These are phyloP conservation scores for Yponomeuta malinellus DNA, from an alignment of 2,888 invertebrate genomes.

Conservation along the genomic window DNA sequence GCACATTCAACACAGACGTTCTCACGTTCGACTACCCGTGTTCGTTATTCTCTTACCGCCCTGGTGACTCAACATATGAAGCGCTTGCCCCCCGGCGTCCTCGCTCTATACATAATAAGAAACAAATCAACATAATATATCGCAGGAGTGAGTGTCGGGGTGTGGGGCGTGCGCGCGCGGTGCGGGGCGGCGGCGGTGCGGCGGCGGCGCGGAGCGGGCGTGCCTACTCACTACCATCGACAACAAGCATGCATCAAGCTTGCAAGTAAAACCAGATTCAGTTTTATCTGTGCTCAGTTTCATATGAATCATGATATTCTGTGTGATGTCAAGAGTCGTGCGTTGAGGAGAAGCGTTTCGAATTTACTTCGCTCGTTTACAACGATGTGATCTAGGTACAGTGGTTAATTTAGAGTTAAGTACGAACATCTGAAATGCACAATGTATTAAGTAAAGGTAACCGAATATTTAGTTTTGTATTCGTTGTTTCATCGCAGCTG, in stretches of 20 bases:
- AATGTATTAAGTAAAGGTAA: constrained; percentile 63
- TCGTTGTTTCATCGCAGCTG: constrained; percentile 8
- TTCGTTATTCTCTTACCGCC: constrained; percentile 87
- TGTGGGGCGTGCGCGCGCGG: constrained; percentile 39
- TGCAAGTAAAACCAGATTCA: constrained; percentile 74
- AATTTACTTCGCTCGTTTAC: constrained; percentile 71
- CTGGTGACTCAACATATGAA: constrained; percentile 93
- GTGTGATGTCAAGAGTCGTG: constrained; percentile 76
- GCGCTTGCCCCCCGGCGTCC: constrained; percentile 92
- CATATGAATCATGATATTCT: constrained; percentile 71
- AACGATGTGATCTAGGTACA: constrained; percentile 65
- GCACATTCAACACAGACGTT: constrained; percentile 76
- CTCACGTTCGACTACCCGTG: constrained; percentile 73
- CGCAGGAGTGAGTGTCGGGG: constrained; percentile 71
- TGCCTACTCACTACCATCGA: constrained; percentile 65
- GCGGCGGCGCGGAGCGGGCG: constrained; percentile 30
- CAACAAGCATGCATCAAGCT: constrained; percentile 75
- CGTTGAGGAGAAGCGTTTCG: constrained; percentile 76
- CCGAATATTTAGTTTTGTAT: constrained; percentile 38
- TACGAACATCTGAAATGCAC: constrained; percentile 68
- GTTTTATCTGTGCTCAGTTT: constrained; percentile 75
- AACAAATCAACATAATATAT: constrained; percentile 76
- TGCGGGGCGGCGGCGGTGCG: constrained; percentile 27
- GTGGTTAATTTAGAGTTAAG: constrained; percentile 65
- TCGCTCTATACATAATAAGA: constrained; percentile 86